A percentile compares a stretch with the other conserved stretches of the same genome.
phyloP scores from a whole-genome alignment of 2,113 vertebrate species.

The Plecotus auritus region DNA sequence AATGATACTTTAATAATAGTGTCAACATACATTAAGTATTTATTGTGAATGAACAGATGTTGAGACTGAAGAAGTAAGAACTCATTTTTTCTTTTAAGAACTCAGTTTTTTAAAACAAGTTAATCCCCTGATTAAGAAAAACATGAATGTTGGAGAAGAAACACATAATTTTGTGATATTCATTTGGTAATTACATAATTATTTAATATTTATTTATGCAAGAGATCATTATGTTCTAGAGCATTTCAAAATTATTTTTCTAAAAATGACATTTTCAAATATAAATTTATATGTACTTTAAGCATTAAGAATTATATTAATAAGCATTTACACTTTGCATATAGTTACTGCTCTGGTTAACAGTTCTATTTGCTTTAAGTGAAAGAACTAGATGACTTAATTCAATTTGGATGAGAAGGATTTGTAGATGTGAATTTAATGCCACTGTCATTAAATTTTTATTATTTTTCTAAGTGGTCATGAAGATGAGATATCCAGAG shows the following conservation, averaged over 20 bases:
- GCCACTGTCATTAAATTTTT: background rate
- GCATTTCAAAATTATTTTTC: background rate
- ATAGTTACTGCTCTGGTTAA: background rate
- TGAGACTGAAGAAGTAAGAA: background rate
- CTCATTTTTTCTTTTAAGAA: background rate
- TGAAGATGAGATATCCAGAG: background rate
- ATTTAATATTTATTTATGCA: background rate
- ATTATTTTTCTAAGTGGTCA: background rate
- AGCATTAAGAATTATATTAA: background rate
- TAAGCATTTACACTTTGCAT: background rate
- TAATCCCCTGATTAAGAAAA: background rate
- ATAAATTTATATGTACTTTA: background rate
- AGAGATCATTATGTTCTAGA: background rate
- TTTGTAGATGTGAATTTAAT: background rate
- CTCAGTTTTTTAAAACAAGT: background rate
- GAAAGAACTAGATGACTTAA: background rate
- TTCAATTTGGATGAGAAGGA: background rate
- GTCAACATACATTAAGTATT: background rate
- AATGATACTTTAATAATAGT: background rate
- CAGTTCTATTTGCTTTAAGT: background rate
- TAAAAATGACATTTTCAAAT: background rate
- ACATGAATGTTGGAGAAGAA: slow-evolving; percentile 4
- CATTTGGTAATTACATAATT: slow-evolving; percentile 11
- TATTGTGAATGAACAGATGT: slow-evolving; percentile 3
- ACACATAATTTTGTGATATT: background rate